Base-by-base conservation (phyloP, 2,797 vertebrate species). In the Chelonia mydas region DNA sequence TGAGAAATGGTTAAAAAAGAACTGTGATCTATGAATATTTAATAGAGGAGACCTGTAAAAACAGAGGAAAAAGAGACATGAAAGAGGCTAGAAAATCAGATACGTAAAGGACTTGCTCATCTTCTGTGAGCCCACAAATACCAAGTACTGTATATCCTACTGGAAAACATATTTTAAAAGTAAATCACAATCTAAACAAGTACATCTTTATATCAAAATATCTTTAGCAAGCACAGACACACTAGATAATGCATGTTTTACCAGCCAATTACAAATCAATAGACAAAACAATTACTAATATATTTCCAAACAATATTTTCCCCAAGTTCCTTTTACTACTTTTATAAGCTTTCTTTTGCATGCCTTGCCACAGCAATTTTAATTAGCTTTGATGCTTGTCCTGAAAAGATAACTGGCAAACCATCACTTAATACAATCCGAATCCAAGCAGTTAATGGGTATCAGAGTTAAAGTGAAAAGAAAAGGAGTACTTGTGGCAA, bases 11-110 rank as follows among this genome's bases (percentile, higher is more conserved):
- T 97, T 96, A 95, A 92, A 82, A 94, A 96, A 86, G 94, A 96
- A 96, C 84, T 95, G 91, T 33, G 94, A 97, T 53, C 49, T 87
- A 92, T 96, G 93, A 97, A 97, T 97, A 94, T 97, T 95, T 97
- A 93, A 96, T 93, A 93, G 4, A 65, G 85, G 87, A 89, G 84
- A 92, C 76, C 37, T 94, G 31, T 80, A 92, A 94, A 5, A 96
- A 61, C 96, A 82, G 77, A 85, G 68, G 50, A 53, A 76, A 59
- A n/a, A 50, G 21, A 90, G 61, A 92, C 74, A 80, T 31, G 28
- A 95, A 55, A 96, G 17, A 83, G 21, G 57, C 59, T 65, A 81
- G 83, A 82, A 90, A 93, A 87, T 37, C 79, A 92, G 92, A 82
- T 10, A 51, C 27, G 8, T 57, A 54, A 81, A 49, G 16, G 11